These are phyloP conservation scores for Eupithecia insigniata DNA, from an alignment of 2,888 invertebrate species.

Conservation along the genomic window DNA sequence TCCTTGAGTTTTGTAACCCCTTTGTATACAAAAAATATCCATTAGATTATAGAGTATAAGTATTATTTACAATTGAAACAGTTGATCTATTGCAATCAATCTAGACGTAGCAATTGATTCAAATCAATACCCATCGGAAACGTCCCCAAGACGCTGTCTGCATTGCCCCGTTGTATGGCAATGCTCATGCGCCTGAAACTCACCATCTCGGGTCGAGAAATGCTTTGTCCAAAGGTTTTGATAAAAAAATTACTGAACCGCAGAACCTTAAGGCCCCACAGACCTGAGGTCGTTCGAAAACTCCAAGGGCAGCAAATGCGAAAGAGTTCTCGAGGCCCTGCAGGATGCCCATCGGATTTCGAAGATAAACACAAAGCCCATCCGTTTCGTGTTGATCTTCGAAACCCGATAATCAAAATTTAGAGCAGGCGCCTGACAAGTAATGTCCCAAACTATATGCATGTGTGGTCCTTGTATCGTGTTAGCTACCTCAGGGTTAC, in stretches of 20 bases:
- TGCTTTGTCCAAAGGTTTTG: too few species aligned
- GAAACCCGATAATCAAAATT: constrained; percentile 36
- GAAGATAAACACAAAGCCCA: too few species aligned
- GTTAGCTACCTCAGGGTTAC: background rate
- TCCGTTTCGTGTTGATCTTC: background rate
- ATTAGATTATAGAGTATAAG: too few species aligned
- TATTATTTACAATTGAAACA: background rate
- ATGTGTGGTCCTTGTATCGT: background rate
- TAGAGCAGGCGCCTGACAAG: constrained; percentile 4
- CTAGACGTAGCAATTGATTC: background rate
- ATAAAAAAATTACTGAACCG: too few species aligned
- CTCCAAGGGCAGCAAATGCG: background rate
- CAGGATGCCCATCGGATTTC: background rate
- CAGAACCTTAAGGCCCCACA: background rate
- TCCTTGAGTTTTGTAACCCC: too few species aligned
- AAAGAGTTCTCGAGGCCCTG: background rate
- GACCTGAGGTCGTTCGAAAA: background rate
- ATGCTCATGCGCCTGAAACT: background rate
- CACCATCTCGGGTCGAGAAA: background rate
- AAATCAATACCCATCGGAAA: background rate
- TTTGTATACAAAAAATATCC: too few species aligned
- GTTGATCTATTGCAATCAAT: background rate
- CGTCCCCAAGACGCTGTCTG: background rate
- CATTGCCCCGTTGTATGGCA: background rate
- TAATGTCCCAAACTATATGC: background rate